Evolutionary conservation across 2,113 vertebrate species (phyloP).

Genomic region (Talpa occidentalis): DNA sequence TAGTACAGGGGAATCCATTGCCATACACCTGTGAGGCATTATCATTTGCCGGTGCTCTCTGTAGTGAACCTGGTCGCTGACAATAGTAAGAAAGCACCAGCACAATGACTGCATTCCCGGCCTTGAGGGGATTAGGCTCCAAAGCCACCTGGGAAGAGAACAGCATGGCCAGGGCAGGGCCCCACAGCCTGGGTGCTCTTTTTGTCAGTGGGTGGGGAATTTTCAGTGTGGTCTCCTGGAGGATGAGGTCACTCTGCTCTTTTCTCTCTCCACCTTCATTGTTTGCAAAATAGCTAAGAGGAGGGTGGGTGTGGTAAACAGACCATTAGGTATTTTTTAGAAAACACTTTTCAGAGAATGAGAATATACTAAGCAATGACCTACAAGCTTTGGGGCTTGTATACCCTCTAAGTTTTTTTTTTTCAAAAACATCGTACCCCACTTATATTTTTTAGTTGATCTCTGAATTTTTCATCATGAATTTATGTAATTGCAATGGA

Average conservation of each 20-base stretch:
- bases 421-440: not conserved
- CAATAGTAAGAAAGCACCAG: not conserved
- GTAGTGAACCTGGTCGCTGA: not conserved
- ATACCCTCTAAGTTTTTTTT: not conserved
- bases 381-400: not conserved
- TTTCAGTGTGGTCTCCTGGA: not conserved
- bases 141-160: constrained; percentile 61
- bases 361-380: not conserved
- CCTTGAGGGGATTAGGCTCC: constrained; percentile 28
- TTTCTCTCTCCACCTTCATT: not conserved
- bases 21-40: constrained; percentile 64
- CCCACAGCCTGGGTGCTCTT: not conserved
- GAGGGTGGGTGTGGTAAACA: not conserved
- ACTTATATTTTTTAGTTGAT: not conserved
- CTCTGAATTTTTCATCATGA: not conserved
- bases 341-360: not conserved
- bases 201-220: not conserved
- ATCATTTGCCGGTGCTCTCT: not conserved
- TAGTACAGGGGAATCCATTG: not conserved
- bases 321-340: not conserved
- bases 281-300: not conserved
- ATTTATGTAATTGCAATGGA: not conserved
- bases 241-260: not conserved
- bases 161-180: rapidly evolving
- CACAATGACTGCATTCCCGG: not conserved